A percentile compares a stretch with the other conserved stretches of the same genome.
phyloP scores from a whole-genome alignment of 2,797 vertebrate genomes.

The Pelobates cultripes region DNA sequence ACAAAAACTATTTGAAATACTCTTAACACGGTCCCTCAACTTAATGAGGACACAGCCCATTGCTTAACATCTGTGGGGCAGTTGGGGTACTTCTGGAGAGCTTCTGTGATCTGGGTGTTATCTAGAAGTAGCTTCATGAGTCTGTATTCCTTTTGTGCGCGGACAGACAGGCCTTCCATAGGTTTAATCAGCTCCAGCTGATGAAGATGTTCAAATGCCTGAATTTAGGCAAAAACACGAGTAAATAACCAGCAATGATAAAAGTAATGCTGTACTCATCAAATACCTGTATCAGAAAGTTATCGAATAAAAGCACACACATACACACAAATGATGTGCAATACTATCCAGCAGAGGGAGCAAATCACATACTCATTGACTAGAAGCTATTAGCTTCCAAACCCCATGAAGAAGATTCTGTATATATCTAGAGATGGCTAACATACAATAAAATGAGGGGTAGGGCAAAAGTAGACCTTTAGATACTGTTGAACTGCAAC shows the following conservation, averaged over 20 bases:
- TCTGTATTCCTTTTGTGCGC: constrained; percentile 86
- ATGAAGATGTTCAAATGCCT: constrained; percentile 88
- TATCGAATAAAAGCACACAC: background rate
- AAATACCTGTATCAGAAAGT: no score
- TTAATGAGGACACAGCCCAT: constrained; percentile 86
- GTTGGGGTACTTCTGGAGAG: constrained; percentile 91
- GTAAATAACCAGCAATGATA: no score
- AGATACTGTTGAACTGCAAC: no score
- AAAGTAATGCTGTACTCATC: background rate
- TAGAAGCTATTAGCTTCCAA: no score
- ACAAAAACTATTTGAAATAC: no score
- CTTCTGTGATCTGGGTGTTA: constrained; percentile 89
- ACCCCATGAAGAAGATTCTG: no score
- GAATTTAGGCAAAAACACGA: background rate
- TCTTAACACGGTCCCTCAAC: constrained; percentile 57
- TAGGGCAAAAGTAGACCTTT: no score
- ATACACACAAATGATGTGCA: background rate
- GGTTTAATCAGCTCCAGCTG: constrained; percentile 85
- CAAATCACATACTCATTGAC: background rate
- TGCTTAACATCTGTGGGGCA: constrained; percentile 92
- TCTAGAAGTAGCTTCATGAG: constrained; percentile 88
- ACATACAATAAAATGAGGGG: no score
- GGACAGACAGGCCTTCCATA: constrained; percentile 72
- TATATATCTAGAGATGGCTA: no score
- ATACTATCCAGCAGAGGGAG: constrained; percentile 35